A percentile compares a stretch with the other conserved stretches of the same genome.
Conservation (phyloP, 2,888 invertebrate genomes). For the Xestoiulus laeticollis region DNA sequence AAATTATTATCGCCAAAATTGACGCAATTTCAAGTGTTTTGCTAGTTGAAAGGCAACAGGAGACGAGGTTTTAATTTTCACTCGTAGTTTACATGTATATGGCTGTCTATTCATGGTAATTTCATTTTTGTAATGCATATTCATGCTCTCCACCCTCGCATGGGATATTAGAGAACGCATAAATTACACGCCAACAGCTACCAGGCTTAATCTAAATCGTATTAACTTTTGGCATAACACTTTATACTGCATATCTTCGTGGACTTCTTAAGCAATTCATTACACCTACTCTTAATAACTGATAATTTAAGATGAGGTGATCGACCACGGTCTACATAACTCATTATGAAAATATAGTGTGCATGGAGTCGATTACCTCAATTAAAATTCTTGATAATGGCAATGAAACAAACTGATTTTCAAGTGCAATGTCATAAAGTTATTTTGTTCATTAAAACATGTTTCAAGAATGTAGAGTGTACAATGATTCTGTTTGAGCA, state of each 20-base stretch:
- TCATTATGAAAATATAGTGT: too few relatives aligned
- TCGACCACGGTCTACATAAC: not conserved
- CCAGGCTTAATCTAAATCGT: not conserved
- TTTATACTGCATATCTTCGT: not conserved
- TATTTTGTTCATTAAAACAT: too few relatives aligned
- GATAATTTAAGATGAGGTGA: not conserved
- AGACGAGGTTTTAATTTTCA: not conserved
- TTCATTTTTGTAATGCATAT: not conserved
- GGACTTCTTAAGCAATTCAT: not conserved
- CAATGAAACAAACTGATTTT: too few relatives aligned
- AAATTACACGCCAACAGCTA: not conserved
- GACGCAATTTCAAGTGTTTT: not conserved
- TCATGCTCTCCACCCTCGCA: not conserved
- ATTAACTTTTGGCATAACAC: not conserved
- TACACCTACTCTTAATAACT: not conserved
- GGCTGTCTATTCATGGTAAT: not conserved
- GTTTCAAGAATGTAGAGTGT: too few relatives aligned
- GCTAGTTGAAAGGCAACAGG: not conserved
- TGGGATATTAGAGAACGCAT: not conserved
- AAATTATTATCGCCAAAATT: not conserved
- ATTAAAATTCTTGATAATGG: too few relatives aligned
- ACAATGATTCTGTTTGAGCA: too few relatives aligned
- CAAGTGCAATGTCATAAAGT: too few relatives aligned
- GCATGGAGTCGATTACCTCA: too few relatives aligned
- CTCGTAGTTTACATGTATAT: not conserved